phyloP scores from a whole-genome alignment of 2,888 invertebrate species.

The Gastracanthus pulcherrimus region DNA sequence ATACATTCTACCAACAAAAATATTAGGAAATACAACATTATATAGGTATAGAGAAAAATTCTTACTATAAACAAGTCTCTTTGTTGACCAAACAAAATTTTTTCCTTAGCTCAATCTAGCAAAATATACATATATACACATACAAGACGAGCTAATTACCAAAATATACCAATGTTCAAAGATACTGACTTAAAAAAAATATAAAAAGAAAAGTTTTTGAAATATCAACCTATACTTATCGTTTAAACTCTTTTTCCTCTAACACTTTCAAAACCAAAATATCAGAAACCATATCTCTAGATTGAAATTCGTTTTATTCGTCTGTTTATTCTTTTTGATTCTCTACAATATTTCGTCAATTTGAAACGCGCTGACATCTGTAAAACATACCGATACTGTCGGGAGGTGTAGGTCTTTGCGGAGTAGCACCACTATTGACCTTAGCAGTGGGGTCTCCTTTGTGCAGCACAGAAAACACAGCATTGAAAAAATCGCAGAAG shows the following conservation, averaged over 20 bases:
- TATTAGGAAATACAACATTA: not conserved
- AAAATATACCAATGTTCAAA: not conserved
- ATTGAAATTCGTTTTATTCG: conserved; percentile 42
- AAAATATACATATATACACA: conserved; percentile 2
- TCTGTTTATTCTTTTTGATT: conserved; percentile 2
- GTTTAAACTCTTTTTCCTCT: not conserved
- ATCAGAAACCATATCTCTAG: not conserved
- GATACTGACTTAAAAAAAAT: not conserved
- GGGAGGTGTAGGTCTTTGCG: conserved; percentile 76
- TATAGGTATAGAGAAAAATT: not conserved
- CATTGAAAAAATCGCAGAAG: conserved; percentile 59
- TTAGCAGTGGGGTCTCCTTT: conserved; percentile 71
- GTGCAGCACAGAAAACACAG: conserved; percentile 71
- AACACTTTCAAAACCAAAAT: not conserved
- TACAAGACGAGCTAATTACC: not conserved
- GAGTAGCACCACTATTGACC: conserved; percentile 69
- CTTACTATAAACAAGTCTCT: not conserved
- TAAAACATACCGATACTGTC: conserved; percentile 74
- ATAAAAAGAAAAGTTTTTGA: not conserved
- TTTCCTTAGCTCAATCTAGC: not conserved
- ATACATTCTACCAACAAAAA: not conserved
- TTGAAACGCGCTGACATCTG: conserved; percentile 44
- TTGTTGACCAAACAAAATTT: conserved; percentile 9
- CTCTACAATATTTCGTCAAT: conserved; percentile 29
- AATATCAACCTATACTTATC: not conserved